A percentile compares a stretch with the other conserved stretches of the same genome.
These are phyloP conservation scores for Mobula hypostoma DNA, from an alignment of 2,113 vertebrate genomes.

Conservation along the genomic window DNA sequence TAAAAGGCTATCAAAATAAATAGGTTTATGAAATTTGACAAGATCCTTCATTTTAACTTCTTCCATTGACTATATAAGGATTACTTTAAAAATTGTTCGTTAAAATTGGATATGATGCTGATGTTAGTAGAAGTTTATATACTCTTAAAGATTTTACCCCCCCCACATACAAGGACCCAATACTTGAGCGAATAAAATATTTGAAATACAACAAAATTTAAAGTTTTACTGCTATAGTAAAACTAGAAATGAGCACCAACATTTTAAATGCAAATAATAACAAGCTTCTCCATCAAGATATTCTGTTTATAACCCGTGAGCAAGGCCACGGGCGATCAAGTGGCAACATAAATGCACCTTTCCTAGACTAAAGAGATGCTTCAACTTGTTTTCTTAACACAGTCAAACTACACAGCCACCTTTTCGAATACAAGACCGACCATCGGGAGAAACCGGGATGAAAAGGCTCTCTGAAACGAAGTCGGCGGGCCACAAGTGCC, in stretches of 20 bases:
- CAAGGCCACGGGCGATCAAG: background rate
- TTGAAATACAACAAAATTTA: no score
- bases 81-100: no score
- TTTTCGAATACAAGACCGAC: no score
- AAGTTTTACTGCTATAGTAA: background rate
- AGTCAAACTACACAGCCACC: background rate
- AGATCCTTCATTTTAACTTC: no score
- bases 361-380: background rate
- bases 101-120: background rate
- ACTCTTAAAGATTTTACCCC: background rate
- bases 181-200: background rate
- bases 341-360: background rate
- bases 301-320: background rate
- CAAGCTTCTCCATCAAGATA: background rate
- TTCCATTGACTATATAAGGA: no score
- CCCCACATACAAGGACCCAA: background rate
- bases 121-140: background rate
- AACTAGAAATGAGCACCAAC: background rate
- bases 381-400: background rate
- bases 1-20: no score
- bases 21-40: no score
- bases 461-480: background rate
- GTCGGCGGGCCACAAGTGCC: background rate
- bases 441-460: no score
- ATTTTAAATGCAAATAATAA: background rate